These are phyloP conservation scores for Bombus affinis DNA, from an alignment of 1,140 invertebrate species.

Conservation along the genomic window DNA sequence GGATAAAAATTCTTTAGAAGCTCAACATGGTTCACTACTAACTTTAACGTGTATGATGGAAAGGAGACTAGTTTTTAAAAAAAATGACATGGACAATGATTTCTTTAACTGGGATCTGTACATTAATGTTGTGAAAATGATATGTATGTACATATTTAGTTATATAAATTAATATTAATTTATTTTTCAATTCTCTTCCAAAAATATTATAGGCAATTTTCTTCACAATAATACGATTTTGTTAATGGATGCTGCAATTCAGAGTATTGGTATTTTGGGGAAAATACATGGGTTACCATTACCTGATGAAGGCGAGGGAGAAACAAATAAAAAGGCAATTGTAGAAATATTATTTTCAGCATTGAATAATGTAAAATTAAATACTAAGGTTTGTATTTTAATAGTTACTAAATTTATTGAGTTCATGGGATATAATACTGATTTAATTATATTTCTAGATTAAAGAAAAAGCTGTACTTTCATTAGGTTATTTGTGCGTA, in stretches of 20 bases:
- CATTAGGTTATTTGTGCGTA: conserved; percentile 89
- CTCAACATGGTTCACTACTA: conserved; percentile 88
- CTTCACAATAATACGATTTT: conserved; percentile 84
- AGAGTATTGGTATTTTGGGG: conserved; percentile 87
- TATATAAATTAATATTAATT: not conserved
- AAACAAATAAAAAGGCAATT: conserved; percentile 84
- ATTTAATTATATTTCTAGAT: conserved; percentile 76
- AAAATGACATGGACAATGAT: conserved; percentile 72
- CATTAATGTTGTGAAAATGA: conserved; percentile 82
- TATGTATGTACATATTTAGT: conserved; percentile 81
- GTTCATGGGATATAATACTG: conserved; percentile 4
- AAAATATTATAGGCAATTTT: conserved; percentile 81
- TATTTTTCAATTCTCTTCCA: conserved; percentile 19
- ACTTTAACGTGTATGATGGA: conserved; percentile 88
- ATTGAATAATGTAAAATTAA: conserved; percentile 85
- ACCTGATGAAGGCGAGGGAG: conserved; percentile 80
- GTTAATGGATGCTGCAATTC: conserved; percentile 85
- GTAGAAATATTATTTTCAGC: conserved; percentile 85
- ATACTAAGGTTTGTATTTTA: conserved; percentile 82
- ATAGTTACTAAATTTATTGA: conserved; percentile 8
- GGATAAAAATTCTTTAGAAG: conserved; percentile 85
- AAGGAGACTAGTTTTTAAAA: conserved; percentile 83
- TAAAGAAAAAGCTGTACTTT: conserved; percentile 88
- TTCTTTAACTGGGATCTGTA: conserved; percentile 83
- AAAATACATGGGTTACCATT: conserved; percentile 87